phyloP scores from a whole-genome alignment of 2,888 invertebrate genomes.

The Agelastica alni region DNA sequence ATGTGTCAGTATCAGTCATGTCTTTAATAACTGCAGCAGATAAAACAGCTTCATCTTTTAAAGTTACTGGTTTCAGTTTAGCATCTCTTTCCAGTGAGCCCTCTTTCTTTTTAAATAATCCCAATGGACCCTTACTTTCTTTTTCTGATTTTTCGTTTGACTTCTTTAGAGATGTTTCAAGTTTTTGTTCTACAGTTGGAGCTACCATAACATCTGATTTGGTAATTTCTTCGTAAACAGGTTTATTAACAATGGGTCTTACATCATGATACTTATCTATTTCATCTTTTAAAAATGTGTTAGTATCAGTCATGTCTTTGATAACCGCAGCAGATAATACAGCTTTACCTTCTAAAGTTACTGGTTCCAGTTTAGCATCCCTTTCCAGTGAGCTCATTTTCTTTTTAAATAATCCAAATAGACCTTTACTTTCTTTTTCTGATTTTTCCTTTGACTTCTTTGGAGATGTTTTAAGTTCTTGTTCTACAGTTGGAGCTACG shows the following conservation, averaged over 20 bases:
- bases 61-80: too few species aligned
- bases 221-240: constrained; percentile 3
- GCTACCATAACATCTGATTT: constrained; percentile 1
- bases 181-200: too few species aligned
- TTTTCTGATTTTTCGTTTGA: background rate
- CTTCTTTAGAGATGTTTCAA: constrained; percentile 9
- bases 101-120: constrained; percentile 17
- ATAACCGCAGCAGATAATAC: constrained; percentile 27
- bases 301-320: constrained; percentile 33
- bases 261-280: constrained; percentile 38
- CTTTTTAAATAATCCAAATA: constrained; percentile 29
- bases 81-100: constrained; percentile 33
- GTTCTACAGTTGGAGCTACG: too few species aligned
- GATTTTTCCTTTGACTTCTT: constrained; percentile 7
- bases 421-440: constrained; percentile 21
- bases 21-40: background rate
- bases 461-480: too few species aligned
- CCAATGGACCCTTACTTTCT: constrained; percentile 32
- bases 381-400: constrained; percentile 1
- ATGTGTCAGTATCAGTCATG: background rate
- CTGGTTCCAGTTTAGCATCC: background rate
- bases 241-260: constrained; percentile 24
- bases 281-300: constrained; percentile 38
- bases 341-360: constrained; percentile 15
- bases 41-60: too few species aligned